A percentile compares a stretch with the other conserved stretches of the same genome.
These are phyloP conservation scores for Prorops nasuta DNA, from an alignment of 1,140 invertebrate species.

Conservation along the genomic window DNA sequence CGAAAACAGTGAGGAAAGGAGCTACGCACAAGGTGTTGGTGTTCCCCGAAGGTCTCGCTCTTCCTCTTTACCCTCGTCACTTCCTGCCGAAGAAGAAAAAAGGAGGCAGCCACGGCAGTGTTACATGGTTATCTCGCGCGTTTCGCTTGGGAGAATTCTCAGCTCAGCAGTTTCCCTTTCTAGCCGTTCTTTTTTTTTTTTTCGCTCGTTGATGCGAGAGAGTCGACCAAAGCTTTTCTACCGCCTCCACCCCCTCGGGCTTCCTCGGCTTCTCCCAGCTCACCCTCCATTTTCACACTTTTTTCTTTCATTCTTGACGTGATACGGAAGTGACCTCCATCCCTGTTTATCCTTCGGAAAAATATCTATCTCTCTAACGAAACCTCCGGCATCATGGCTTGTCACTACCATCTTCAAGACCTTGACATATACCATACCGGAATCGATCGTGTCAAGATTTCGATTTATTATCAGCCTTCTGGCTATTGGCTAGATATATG, in stretches of 20 bases:
- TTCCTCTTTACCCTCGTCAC: slow-evolving; percentile 11
- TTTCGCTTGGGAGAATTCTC: slow-evolving; percentile 11
- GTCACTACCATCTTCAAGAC: too few relatives aligned
- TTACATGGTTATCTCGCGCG: slow-evolving; percentile 11
- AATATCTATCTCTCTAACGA: too few relatives aligned
- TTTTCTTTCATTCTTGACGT: too few relatives aligned
- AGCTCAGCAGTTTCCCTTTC: slow-evolving; percentile 11
- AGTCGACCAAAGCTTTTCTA: neutral
- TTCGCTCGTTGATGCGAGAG: neutral
- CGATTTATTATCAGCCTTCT: too few relatives aligned
- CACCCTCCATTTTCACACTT: too few relatives aligned
- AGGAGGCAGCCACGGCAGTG: neutral
- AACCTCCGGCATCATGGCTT: too few relatives aligned
- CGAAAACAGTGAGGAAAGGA: slow-evolving; percentile 30
- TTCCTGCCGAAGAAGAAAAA: slow-evolving; percentile 12
- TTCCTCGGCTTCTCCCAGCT: neutral
- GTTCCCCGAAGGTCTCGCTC: slow-evolving; percentile 6
- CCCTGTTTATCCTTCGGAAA: too few relatives aligned
- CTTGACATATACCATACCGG: too few relatives aligned
- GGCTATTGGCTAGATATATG: too few relatives aligned
- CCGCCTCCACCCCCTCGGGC: neutral
- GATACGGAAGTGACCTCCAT: too few relatives aligned
- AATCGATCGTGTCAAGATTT: too few relatives aligned
- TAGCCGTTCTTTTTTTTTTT: neutral
- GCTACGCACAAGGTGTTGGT: slow-evolving; percentile 3